A percentile compares a stretch with the other conserved stretches of the same genome.
phyloP scores from a whole-genome alignment of 2,888 invertebrate genomes.

The Lithophane leautieri region DNA sequence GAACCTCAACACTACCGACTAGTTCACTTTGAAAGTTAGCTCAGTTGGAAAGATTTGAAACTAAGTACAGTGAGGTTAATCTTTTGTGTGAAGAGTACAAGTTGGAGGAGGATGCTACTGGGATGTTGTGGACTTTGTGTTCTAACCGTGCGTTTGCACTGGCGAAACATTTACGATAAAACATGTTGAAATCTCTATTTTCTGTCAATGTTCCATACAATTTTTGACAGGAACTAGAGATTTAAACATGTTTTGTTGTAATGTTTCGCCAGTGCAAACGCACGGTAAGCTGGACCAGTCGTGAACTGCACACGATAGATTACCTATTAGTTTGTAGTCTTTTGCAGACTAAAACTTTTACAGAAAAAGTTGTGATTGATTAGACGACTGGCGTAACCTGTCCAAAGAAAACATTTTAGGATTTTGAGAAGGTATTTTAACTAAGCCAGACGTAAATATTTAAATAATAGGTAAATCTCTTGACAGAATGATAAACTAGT shows the following conservation, averaged over 20 bases:
- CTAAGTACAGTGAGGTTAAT: conserved; percentile 40
- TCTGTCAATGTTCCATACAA: too few relatives aligned
- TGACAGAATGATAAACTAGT: too few relatives aligned
- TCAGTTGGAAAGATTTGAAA: conserved; percentile 38
- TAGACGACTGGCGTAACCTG: background rate
- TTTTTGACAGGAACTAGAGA: too few relatives aligned
- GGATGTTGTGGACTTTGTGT: conserved; percentile 9
- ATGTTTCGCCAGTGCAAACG: too few relatives aligned
- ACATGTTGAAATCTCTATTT: too few relatives aligned
- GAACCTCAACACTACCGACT: background rate
- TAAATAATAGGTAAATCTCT: too few relatives aligned
- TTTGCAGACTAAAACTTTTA: background rate
- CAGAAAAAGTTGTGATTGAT: background rate
- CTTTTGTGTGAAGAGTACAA: conserved; percentile 43
- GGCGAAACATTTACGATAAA: too few relatives aligned
- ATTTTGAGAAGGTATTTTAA: background rate
- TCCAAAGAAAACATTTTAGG: background rate
- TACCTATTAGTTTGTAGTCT: conserved; percentile 14
- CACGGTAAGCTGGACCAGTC: background rate
- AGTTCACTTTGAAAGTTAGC: conserved; percentile 28
- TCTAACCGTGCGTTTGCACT: too few relatives aligned
- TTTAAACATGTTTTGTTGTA: too few relatives aligned
- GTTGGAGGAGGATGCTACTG: conserved; percentile 12
- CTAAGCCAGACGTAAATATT: too few relatives aligned
- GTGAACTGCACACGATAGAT: background rate